Conservation (phyloP, 1,140 invertebrate species). For the Zaprionus nigranus region DNA sequence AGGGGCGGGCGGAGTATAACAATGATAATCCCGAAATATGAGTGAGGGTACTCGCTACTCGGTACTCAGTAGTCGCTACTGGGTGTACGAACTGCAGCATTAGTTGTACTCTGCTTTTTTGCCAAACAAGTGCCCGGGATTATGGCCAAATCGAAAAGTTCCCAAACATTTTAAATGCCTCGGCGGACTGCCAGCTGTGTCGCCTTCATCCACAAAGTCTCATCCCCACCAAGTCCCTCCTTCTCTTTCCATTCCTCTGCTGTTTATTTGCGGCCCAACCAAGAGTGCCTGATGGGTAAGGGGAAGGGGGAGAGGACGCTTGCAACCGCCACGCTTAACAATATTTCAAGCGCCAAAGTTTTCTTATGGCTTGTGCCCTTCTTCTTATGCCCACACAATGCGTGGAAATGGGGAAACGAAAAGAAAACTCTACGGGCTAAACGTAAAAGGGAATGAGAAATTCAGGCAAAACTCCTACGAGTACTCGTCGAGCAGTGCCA, state of each 20-base stretch:
- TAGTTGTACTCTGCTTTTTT: conserved; percentile 23
- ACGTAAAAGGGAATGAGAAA: conserved; percentile 58
- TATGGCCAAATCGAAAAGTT: conserved; percentile 66
- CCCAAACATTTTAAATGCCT: conserved; percentile 54
- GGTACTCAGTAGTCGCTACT: conserved; percentile 11
- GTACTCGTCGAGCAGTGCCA: conserved; percentile 23
- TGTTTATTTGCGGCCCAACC: conserved; percentile 62
- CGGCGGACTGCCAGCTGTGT: conserved; percentile 61
- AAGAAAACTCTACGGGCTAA: conserved; percentile 53
- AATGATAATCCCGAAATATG: conserved; percentile 67
- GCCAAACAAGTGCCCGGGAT: conserved; percentile 55
- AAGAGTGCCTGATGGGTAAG: neutral
- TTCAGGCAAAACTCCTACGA: conserved; percentile 39
- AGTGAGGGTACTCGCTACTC: conserved; percentile 20
- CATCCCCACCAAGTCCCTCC: neutral
- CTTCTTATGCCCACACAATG: conserved; percentile 48
- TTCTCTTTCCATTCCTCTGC: neutral
- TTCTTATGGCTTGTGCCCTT: conserved; percentile 51
- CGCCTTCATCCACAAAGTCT: conserved; percentile 17
- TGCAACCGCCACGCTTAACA: conserved; percentile 58
- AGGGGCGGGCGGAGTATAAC: conserved; percentile 61
- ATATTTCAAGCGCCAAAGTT: conserved; percentile 79
- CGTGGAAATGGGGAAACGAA: conserved; percentile 34
- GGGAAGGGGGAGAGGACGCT: neutral
- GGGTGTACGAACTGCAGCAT: conserved; percentile 10